A percentile compares a stretch with the other conserved stretches of the same genome.
These are phyloP conservation scores for Chironomus striatipennis DNA, from an alignment of 1,140 invertebrate species.

Conservation along the genomic window DNA sequence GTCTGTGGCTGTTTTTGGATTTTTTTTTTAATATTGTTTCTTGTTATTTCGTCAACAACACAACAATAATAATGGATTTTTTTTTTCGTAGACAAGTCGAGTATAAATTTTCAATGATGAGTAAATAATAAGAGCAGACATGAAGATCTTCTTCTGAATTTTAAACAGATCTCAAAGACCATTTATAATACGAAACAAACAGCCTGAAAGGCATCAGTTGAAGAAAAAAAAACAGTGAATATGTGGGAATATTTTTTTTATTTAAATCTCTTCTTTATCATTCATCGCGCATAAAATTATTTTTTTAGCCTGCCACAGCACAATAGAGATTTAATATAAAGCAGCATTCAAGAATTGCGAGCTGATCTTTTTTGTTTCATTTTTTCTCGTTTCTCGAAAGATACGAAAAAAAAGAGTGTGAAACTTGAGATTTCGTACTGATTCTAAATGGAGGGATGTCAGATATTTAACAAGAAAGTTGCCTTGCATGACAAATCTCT, in stretches of 20 bases:
- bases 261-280: slow-evolving; percentile 6
- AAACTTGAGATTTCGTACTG: slow-evolving; percentile 1
- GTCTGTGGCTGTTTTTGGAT: no score
- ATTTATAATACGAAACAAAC: slow-evolving; percentile 20
- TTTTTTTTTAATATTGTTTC: no score
- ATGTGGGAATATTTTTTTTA: slow-evolving; percentile 11
- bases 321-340: background rate
- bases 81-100: no score
- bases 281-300: slow-evolving; percentile 21
- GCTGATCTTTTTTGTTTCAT: background rate
- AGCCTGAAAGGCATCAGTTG: background rate
- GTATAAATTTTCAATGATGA: background rate
- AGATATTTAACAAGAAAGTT: slow-evolving; percentile 9
- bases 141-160: background rate
- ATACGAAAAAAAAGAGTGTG: slow-evolving; percentile 10
- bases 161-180: background rate
- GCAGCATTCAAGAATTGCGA: background rate
- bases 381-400: background rate
- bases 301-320: background rate
- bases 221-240: background rate
- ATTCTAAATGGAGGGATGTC: slow-evolving; percentile 5
- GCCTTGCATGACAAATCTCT: slow-evolving; percentile 11
- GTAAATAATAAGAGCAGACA: background rate
- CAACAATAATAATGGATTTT: no score
- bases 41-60: no score